phyloP scores from a whole-genome alignment of 2,888 invertebrate genomes.

The Drosophila bunnanda region DNA sequence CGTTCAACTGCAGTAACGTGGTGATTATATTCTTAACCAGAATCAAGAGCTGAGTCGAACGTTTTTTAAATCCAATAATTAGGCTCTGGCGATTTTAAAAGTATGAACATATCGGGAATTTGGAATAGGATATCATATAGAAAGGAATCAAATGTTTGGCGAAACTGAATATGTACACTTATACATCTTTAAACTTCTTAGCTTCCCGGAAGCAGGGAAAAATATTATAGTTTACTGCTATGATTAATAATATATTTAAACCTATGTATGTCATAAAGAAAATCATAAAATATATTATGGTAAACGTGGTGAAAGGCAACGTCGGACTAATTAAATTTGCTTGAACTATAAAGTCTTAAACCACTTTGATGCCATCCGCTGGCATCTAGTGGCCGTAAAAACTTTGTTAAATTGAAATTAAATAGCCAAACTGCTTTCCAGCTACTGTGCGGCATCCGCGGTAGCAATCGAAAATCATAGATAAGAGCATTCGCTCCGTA shows the following conservation, averaged over 20 bases:
- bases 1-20: too few species aligned
- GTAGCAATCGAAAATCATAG: slow-evolving; percentile 43
- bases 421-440: slow-evolving; percentile 29
- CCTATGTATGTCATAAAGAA: neutral
- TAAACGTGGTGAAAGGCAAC: slow-evolving; percentile 1
- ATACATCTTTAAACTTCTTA: neutral
- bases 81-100: too few species aligned
- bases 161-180: too few species aligned
- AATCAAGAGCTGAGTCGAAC: too few species aligned
- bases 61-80: too few species aligned
- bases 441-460: slow-evolving; percentile 59
- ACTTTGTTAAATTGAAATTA: slow-evolving; percentile 41
- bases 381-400: slow-evolving; percentile 8
- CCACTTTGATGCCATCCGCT: slow-evolving; percentile 7
- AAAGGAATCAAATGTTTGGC: too few species aligned
- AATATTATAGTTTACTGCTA: neutral
- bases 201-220: neutral
- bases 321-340: slow-evolving; percentile 21
- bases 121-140: too few species aligned
- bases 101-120: too few species aligned
- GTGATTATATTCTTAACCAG: too few species aligned
- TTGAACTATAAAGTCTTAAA: slow-evolving; percentile 32
- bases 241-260: neutral
- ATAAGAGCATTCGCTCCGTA: slow-evolving; percentile 45
- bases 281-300: slow-evolving; percentile 7